phyloP scores from a whole-genome alignment of 2,888 invertebrate species.

The Eupithecia subumbrata region DNA sequence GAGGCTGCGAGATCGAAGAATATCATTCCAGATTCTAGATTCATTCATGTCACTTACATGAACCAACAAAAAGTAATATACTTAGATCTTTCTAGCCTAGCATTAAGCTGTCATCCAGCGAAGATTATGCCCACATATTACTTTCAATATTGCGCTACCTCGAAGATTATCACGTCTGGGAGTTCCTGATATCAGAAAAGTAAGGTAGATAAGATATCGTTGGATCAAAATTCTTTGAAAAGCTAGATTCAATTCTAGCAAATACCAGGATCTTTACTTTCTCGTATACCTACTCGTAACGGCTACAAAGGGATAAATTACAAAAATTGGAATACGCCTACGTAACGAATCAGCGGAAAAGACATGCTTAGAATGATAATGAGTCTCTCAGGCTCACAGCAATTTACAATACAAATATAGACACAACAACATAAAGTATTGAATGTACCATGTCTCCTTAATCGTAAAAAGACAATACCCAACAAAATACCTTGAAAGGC shows the following conservation, averaged over 20 bases:
- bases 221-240: not conserved
- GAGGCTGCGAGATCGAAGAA: constrained; percentile 10
- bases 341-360: not conserved
- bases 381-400: not conserved
- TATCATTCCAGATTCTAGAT: constrained; percentile 25
- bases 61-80: constrained; percentile 60
- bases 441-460: not conserved
- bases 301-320: not conserved
- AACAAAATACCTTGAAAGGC: constrained; percentile 45
- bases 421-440: not conserved
- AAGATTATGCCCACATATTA: constrained; percentile 61
- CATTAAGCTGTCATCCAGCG: constrained; percentile 62
- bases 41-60: no score
- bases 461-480: constrained; percentile 34
- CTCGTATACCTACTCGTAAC: not conserved
- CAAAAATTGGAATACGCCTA: not conserved
- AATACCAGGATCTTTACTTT: not conserved
- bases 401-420: not conserved
- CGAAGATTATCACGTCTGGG: constrained; percentile 65
- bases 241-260: not conserved
- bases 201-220: not conserved
- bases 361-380: not conserved
- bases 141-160: constrained; percentile 62
- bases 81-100: constrained; percentile 45
- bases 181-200: constrained; percentile 40